Conservation (phyloP, 1,140 invertebrate species). For the Conus betulinus region DNA sequence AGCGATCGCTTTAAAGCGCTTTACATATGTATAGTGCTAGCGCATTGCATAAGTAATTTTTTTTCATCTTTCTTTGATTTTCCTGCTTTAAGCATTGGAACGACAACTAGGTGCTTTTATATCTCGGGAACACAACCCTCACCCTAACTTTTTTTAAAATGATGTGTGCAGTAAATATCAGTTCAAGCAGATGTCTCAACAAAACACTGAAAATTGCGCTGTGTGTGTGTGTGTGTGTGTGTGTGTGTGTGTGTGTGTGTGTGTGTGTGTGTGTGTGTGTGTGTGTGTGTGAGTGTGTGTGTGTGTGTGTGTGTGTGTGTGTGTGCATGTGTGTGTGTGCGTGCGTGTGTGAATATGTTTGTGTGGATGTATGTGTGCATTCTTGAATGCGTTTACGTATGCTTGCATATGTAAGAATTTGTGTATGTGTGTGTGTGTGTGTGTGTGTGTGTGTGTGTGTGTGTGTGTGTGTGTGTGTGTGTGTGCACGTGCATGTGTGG, state of each 20-base stretch:
- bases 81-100: no score
- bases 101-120: no score
- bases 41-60: no score
- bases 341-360: slow-evolving; percentile 13
- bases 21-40: no score
- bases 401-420: slow-evolving; percentile 22
- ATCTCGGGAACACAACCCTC: no score
- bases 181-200: no score
- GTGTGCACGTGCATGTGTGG: neutral
- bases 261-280: slow-evolving; percentile 29
- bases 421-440: slow-evolving; percentile 36
- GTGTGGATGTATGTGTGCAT: slow-evolving; percentile 24
- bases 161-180: no score
- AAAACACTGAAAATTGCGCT: neutral
- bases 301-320: slow-evolving; percentile 11
- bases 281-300: slow-evolving; percentile 13
- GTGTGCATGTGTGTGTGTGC: slow-evolving; percentile 26
- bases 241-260: slow-evolving; percentile 34
- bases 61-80: no score
- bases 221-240: slow-evolving; percentile 32
- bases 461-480: slow-evolving; percentile 19
- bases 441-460: slow-evolving; percentile 34
- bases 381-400: slow-evolving; percentile 1
- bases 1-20: no score
- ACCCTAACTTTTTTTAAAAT: no score